These are phyloP conservation scores for Muricea muricata DNA, from an alignment of 92 coral and sea anemone genomes.

Conservation along the genomic window DNA sequence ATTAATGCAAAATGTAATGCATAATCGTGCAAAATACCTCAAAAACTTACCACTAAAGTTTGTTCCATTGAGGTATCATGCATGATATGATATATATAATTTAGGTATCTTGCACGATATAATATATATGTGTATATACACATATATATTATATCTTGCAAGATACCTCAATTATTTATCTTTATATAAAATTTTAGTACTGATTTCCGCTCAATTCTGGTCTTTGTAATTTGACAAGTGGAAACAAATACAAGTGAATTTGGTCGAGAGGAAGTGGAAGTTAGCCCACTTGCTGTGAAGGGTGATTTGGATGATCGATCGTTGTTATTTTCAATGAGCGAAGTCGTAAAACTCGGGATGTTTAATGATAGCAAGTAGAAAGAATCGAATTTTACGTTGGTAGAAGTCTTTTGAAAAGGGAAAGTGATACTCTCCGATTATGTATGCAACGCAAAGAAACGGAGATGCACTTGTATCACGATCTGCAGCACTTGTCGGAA, in stretches of 20 bases:
- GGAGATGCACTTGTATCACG: constrained; percentile 28
- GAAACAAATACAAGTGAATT: neutral
- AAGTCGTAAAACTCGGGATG: neutral
- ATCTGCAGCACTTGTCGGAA: constrained; percentile 23
- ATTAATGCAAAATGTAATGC: no score
- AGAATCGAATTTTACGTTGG: neutral
- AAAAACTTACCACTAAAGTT: no score
- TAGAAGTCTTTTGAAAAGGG: neutral
- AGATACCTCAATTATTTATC: no score
- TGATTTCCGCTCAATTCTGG: no score
- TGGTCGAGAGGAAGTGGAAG: neutral
- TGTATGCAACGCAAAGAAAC: constrained; percentile 19
- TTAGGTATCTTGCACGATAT: no score
- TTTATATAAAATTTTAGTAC: no score
- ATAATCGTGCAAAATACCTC: no score
- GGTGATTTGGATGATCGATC: neutral
- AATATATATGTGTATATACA: no score
- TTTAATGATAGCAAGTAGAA: neutral
- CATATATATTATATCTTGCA: no score
- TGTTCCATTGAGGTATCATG: no score
- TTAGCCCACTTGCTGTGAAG: constrained; percentile 2
- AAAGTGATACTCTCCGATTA: neutral
- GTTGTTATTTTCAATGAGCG: constrained; percentile 11
- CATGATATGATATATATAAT: no score
- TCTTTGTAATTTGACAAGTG: neutral